These are phyloP conservation scores for Slavum lentiscoides DNA, from an alignment of 2,888 invertebrate species.

Conservation along the genomic window DNA sequence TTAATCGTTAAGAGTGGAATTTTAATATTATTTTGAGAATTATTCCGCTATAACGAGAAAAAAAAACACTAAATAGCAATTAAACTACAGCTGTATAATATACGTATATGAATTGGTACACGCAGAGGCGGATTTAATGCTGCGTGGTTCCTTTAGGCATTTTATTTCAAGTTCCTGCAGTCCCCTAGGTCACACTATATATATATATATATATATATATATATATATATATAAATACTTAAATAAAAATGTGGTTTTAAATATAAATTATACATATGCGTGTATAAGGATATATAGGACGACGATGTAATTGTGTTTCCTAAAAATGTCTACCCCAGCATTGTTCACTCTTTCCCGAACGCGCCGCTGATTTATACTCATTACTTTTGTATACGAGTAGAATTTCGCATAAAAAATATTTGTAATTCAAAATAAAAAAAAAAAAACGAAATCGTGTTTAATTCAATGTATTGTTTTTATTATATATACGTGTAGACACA, in stretches of 20 bases:
- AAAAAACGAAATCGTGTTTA: no score
- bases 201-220: not conserved
- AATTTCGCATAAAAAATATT: not conserved
- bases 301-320: not conserved
- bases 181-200: not conserved
- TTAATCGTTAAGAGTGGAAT: no score
- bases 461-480: no score
- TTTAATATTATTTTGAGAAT: no score
- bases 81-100: no score
- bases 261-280: no score
- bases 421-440: no score
- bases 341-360: not conserved
- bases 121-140: constrained; percentile 5
- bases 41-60: no score
- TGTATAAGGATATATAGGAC: not conserved
- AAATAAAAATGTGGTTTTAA: no score
- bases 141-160: not conserved
- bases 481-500: no score
- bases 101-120: not conserved
- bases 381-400: not conserved
- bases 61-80: no score
- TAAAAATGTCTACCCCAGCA: not conserved
- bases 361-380: not conserved
- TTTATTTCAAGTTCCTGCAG: not conserved
- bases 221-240: no score